Evolutionary conservation across 2,888 invertebrate species (phyloP), one percentile per base, ranked within the genome.

Genomic region (Leucophenga maculata): DNA sequence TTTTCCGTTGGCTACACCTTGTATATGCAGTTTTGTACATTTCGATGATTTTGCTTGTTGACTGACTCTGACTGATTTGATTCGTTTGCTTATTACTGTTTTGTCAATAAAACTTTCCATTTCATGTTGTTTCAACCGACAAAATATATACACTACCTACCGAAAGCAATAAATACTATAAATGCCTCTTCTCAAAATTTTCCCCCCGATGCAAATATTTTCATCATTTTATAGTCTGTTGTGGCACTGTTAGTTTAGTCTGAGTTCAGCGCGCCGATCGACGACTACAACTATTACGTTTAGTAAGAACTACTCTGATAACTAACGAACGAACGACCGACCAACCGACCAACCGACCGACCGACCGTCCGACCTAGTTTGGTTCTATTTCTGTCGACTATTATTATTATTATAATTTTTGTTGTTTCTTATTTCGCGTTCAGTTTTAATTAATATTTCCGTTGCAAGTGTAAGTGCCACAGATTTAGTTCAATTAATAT

Each of bases 361-460:
- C n/a, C 16, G 8, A 20, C 1, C 16, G 52, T 2, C 9, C 52
- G 52, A 52, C 18, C 16, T 9, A 6, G 14, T 16, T 52, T 52
- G 8, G 16, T 52, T 52, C 52, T 52, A 52, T 54, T 54, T 70
- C 70, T 71, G 69, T 68, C 72, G 70, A 72, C 70, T 67, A 72
- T 71, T 72, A 52, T 55, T 60, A 14, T 64, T 6, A 64, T 62
- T 74, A 67, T 71, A 72, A 60, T 70, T 67, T 69, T 69, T 68
- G 26, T 26, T 26, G 3, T 26, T 2, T 26, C 26, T 26, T 26
- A 26, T 60, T 32, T 50, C 50, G 48, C 13, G n/a, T n/a, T 50
- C 14, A 18, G 70, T 70, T 77, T 82, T 77, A 80, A 80, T 80
- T 82, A 76, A 76, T 74, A 74, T 75, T 75, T 80, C 80, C 80